A percentile compares a stretch with the other conserved stretches of the same genome.
Conservation (phyloP, 2,888 invertebrate genomes). For the Marronus borbonicus region DNA sequence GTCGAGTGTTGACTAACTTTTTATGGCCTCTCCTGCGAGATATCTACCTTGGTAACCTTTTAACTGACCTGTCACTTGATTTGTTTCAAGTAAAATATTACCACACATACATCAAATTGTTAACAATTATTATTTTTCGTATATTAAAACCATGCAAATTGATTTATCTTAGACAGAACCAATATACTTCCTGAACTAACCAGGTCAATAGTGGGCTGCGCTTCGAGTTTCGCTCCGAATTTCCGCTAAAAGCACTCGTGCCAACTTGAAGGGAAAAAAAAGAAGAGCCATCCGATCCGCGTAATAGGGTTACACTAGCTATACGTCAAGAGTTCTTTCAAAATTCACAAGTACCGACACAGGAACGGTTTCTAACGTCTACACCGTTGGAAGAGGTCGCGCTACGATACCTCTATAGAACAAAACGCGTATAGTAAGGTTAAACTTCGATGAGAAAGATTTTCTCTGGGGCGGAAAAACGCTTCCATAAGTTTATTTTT, state of each 20-base stretch:
- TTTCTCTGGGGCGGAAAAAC: not conserved
- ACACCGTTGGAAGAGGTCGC: not conserved
- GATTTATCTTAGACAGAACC: too few species aligned
- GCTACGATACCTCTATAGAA: not conserved
- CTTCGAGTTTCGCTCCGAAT: not conserved
- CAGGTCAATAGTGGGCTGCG: not conserved
- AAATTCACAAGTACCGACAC: slow-evolving; percentile 34
- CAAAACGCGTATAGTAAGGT: slow-evolving; percentile 6
- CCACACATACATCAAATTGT: too few species aligned
- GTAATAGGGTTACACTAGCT: slow-evolving; percentile 23
- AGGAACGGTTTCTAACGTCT: slow-evolving; percentile 21
- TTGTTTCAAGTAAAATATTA: too few species aligned
- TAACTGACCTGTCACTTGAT: too few species aligned
- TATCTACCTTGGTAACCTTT: too few species aligned
- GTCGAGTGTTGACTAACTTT: too few species aligned
- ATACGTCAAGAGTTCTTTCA: slow-evolving; percentile 24
- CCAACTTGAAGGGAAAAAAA: not conserved
- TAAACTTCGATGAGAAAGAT: not conserved
- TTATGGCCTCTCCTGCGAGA: too few species aligned
- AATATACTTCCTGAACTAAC: not conserved
- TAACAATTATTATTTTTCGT: too few species aligned
- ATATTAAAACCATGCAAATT: too few species aligned
- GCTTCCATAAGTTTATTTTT: not conserved
- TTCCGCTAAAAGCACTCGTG: not conserved
- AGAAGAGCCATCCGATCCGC: slow-evolving; percentile 7